A percentile compares a stretch with the other conserved stretches of the same genome.
Evolutionary conservation across 2,113 vertebrate species (phyloP).

Genomic region (Pyrgilauda ruficollis): DNA sequence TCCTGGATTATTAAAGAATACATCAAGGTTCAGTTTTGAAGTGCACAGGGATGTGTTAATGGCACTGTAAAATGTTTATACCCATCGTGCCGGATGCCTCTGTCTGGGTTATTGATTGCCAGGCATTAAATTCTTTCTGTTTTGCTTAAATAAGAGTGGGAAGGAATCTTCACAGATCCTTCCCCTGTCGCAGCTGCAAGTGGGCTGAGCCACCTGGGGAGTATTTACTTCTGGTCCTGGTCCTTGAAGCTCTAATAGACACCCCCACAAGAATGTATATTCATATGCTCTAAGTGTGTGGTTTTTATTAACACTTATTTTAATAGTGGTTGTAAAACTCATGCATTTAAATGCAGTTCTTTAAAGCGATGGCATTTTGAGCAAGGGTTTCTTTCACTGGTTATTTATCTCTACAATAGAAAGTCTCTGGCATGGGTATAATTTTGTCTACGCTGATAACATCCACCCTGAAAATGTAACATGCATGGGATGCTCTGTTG

Average conservation of each 20-base stretch:
- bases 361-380: not conserved
- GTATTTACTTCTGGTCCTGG: not conserved
- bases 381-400: not conserved
- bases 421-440: not conserved
- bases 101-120: not conserved
- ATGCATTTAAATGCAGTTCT: not conserved
- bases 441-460: not conserved
- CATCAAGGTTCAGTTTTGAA: not conserved
- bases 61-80: not conserved
- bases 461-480: not conserved
- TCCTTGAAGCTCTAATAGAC: not conserved
- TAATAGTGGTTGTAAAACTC: not conserved
- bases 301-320: not conserved
- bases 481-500: not conserved
- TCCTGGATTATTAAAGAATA: not conserved
- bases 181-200: not conserved
- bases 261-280: not conserved
- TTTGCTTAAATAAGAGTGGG: not conserved
- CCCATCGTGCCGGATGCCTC: rapidly evolving
- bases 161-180: not conserved
- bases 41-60: not conserved
- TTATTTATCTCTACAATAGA: not conserved
- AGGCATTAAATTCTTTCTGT: not conserved
- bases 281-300: not conserved
- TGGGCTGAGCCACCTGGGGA: not conserved